Percentiles rank a stretch among this genome's conserved stretches.
These are phyloP conservation scores for Dipodomys stephensi DNA, from an alignment of 2,113 vertebrate genomes.

Conservation along the genomic window DNA sequence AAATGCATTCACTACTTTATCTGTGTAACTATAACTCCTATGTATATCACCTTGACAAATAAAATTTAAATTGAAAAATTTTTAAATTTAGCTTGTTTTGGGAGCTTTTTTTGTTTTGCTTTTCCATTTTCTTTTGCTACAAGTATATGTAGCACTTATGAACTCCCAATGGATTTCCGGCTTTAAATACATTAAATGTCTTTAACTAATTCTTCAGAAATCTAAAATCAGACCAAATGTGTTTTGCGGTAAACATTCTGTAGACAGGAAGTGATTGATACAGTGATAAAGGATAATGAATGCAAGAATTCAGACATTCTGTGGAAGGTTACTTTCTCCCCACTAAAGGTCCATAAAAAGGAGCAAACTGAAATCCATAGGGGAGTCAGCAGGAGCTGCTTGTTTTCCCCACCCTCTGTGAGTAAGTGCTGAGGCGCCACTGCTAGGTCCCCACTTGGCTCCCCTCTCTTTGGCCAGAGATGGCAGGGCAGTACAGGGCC, in stretches of 20 bases:
- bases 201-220: constrained; percentile 85
- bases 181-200: constrained; percentile 87
- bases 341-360: constrained; percentile 88
- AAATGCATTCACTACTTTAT: too few relatives aligned
- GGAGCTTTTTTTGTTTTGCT: constrained; percentile 1
- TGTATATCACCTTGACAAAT: too few relatives aligned
- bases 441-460: constrained; percentile 84
- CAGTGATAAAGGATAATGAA: constrained; percentile 86
- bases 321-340: constrained; percentile 82
- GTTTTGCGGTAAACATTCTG: constrained; percentile 81
- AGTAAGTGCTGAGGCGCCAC: constrained; percentile 82
- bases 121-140: constrained; percentile 77
- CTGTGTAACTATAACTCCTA: too few relatives aligned
- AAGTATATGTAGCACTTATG: constrained; percentile 82
- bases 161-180: constrained; percentile 82
- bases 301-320: constrained; percentile 87
- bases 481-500: constrained; percentile 86
- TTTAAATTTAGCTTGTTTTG: constrained; percentile 50
- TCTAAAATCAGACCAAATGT: constrained; percentile 85
- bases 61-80: not conserved
- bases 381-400: constrained; percentile 86
- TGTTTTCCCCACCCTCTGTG: constrained; percentile 71
- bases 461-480: constrained; percentile 89
- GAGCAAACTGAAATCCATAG: constrained; percentile 86
- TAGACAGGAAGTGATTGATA: constrained; percentile 83